Conservation (phyloP, 1,140 invertebrate genomes). For the Pararge aegeria region DNA sequence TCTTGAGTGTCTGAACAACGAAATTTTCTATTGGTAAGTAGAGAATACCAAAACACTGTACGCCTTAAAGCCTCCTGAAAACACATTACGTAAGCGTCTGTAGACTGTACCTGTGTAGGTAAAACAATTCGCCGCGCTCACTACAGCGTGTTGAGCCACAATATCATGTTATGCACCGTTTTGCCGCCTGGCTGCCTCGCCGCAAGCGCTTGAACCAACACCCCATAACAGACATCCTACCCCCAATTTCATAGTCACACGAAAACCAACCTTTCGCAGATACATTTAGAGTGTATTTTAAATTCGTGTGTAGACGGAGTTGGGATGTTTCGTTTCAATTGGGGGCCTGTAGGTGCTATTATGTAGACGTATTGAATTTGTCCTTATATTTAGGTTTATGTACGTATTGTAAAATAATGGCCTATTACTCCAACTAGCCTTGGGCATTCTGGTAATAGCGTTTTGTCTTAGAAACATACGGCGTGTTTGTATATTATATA, state of each 20-base stretch:
- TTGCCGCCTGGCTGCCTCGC: slow-evolving; percentile 53
- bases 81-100: slow-evolving; percentile 5
- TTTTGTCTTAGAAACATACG: background rate
- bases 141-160: slow-evolving; percentile 37
- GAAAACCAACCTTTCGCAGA: slow-evolving; percentile 1
- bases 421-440: slow-evolving; percentile 17
- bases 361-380: slow-evolving; percentile 27
- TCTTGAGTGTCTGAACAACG: too few relatives aligned
- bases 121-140: slow-evolving; percentile 50
- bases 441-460: too few relatives aligned
- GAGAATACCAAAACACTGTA: background rate
- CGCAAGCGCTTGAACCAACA: slow-evolving; percentile 33
- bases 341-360: slow-evolving; percentile 15
- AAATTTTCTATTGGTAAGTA: too few relatives aligned
- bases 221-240: background rate
- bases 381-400: slow-evolving; percentile 27
- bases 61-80: background rate
- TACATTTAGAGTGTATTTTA: slow-evolving; percentile 20
- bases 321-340: slow-evolving; percentile 26
- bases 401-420: slow-evolving; percentile 33
- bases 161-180: slow-evolving; percentile 68
- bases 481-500: background rate
- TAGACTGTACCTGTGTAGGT: slow-evolving; percentile 31
- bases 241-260: background rate
- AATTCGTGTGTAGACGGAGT: background rate